These are phyloP conservation scores for Atrichornis clamosus DNA, from an alignment of 2,113 vertebrate species.

Conservation along the genomic window DNA sequence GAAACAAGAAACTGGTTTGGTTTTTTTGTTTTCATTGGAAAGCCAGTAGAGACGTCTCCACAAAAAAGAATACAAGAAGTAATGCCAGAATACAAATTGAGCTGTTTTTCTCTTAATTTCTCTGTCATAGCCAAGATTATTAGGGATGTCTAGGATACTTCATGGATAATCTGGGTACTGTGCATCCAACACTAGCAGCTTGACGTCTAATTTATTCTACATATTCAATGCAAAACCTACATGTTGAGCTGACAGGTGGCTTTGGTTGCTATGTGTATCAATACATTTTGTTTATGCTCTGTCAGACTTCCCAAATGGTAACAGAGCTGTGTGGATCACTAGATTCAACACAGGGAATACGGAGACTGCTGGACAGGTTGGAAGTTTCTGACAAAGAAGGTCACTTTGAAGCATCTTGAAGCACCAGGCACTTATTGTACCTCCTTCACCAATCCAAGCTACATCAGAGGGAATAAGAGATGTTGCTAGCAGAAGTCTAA, in stretches of 20 bases:
- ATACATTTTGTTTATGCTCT: not conserved
- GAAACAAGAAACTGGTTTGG: not conserved
- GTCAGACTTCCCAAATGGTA: not conserved
- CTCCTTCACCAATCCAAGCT: not conserved
- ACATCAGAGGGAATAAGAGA: not conserved
- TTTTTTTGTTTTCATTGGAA: not conserved
- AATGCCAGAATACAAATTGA: not conserved
- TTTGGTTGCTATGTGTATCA: not conserved
- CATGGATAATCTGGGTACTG: not conserved
- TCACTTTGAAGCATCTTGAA: not conserved
- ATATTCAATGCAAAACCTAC: not conserved
- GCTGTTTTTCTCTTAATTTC: not conserved
- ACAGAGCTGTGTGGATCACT: not conserved
- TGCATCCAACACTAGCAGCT: not conserved
- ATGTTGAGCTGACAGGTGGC: not conserved
- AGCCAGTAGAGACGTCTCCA: not conserved
- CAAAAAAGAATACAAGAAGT: not conserved
- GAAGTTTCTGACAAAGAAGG: not conserved
- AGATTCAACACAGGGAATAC: not conserved
- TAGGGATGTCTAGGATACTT: not conserved
- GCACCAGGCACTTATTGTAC: not conserved
- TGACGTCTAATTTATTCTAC: not conserved
- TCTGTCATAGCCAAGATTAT: not conserved
- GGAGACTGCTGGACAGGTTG: accelerated
- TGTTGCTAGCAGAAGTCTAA: not conserved